Evolutionary conservation across 2,888 invertebrate species (phyloP).

Genomic region (Seira sanloemensis): DNA sequence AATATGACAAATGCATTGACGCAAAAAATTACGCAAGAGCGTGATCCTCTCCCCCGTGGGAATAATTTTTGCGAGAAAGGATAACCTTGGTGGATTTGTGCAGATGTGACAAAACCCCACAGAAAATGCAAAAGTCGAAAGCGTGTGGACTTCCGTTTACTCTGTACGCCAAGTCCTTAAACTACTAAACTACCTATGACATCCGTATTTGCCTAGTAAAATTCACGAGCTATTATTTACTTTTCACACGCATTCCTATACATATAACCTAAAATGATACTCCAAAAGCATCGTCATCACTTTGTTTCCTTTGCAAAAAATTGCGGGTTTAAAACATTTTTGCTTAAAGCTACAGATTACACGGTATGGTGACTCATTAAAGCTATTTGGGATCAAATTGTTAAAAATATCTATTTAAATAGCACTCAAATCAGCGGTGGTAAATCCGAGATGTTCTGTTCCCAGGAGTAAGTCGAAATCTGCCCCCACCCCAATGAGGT

Average conservation of each 20-base stretch:
- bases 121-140: too few relatives aligned
- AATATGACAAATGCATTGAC: not conserved
- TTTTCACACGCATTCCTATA: slow-evolving; percentile 21
- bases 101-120: too few relatives aligned
- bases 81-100: not conserved
- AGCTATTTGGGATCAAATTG: too few relatives aligned
- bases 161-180: too few relatives aligned
- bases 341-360: not conserved
- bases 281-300: too few relatives aligned
- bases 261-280: not conserved
- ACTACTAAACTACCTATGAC: too few relatives aligned
- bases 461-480: slow-evolving; percentile 78
- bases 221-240: not conserved
- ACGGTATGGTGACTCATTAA: not conserved
- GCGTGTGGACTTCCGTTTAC: too few relatives aligned
- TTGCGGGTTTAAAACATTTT: not conserved
- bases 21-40: not conserved
- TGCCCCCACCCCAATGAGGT: slow-evolving; percentile 72
- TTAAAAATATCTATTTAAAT: slow-evolving; percentile 28
- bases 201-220: not conserved
- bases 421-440: slow-evolving; percentile 73
- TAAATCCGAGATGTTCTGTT: slow-evolving; percentile 78
- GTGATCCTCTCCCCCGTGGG: not conserved
- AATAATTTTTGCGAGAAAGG: not conserved
- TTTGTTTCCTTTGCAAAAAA: too few relatives aligned